Evolutionary conservation across 1,140 invertebrate genomes (phyloP).

Genomic region (Ectropis grisescens): DNA sequence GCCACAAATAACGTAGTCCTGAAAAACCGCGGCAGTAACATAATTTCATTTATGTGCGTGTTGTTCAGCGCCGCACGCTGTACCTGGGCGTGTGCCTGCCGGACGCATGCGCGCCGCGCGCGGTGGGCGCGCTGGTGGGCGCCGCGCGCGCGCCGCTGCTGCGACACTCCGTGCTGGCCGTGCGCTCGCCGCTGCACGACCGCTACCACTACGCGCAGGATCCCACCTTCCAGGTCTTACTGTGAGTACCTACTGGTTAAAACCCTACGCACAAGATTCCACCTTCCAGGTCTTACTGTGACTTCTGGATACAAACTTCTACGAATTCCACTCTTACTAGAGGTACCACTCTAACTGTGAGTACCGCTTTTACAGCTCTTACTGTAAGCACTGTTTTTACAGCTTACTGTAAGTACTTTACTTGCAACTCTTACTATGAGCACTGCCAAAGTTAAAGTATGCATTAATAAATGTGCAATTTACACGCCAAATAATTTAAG

Average conservation of each 20-base stretch:
- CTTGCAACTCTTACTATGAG: too few species aligned
- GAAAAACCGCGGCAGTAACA: too few species aligned
- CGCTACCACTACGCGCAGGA: conserved; percentile 77
- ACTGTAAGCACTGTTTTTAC: too few species aligned
- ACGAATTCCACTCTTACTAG: too few species aligned
- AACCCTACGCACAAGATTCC: conserved; percentile 75
- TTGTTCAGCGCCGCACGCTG: conserved; percentile 70
- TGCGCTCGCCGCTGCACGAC: conserved; percentile 77
- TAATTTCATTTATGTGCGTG: too few species aligned
- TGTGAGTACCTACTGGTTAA: conserved; percentile 77
- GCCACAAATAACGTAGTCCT: too few species aligned
- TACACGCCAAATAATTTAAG: too few species aligned
- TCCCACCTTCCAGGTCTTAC: conserved; percentile 77
- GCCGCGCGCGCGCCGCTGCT: conserved; percentile 65
- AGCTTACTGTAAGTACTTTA: too few species aligned
- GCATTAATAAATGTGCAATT: too few species aligned
- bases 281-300: conserved; percentile 81
- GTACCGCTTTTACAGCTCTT: too few species aligned
- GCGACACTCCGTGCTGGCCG: conserved; percentile 61
- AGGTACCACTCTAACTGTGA: too few species aligned
- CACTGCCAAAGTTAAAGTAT: too few species aligned
- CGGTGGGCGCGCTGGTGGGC: conserved; percentile 73
- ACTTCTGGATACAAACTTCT: conserved; percentile 51
- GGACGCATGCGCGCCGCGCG: conserved; percentile 73
- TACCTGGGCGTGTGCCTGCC: conserved; percentile 83